A percentile compares a stretch with the other conserved stretches of the same genome.
Evolutionary conservation across 2,888 invertebrate species (phyloP).

Genomic region (Silvanus unidentatus): DNA sequence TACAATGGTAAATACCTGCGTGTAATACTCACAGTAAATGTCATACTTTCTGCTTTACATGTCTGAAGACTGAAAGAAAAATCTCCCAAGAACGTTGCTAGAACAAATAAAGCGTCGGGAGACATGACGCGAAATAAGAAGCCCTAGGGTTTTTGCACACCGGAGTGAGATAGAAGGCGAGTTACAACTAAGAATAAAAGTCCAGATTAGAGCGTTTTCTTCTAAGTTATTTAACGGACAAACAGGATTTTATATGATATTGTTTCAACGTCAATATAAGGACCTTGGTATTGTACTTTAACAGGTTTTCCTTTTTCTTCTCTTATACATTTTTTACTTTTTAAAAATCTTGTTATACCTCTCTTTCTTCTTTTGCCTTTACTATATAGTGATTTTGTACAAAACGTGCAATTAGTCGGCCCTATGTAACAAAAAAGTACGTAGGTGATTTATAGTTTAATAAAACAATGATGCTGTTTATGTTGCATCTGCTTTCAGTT

Average conservation of each 20-base stretch:
- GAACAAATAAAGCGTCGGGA: slow-evolving; percentile 23
- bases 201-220: slow-evolving; percentile 18
- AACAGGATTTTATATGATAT: slow-evolving; percentile 13
- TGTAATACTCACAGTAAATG: slow-evolving; percentile 28
- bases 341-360: background rate
- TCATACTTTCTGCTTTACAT: slow-evolving; percentile 31
- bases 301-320: slow-evolving; percentile 1
- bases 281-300: background rate
- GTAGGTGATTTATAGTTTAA: slow-evolving; percentile 19
- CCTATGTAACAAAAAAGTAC: slow-evolving; percentile 1
- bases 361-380: background rate
- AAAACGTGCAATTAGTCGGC: slow-evolving; percentile 8
- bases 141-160: slow-evolving; percentile 18
- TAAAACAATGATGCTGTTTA: slow-evolving; percentile 19
- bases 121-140: slow-evolving; percentile 23
- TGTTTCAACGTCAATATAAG: slow-evolving; percentile 3
- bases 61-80: slow-evolving; percentile 23
- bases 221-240: slow-evolving; percentile 15
- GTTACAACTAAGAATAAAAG: slow-evolving; percentile 23
- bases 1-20: slow-evolving; percentile 15
- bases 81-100: slow-evolving; percentile 14
- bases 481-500: slow-evolving; percentile 14
- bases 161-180: slow-evolving; percentile 10
- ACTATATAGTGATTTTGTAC: too few species aligned
- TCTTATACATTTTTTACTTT: background rate